A percentile compares a stretch with the other conserved stretches of the same genome.
Conservation (phyloP, 2,113 vertebrate species). For the Pongo abelii region DNA sequence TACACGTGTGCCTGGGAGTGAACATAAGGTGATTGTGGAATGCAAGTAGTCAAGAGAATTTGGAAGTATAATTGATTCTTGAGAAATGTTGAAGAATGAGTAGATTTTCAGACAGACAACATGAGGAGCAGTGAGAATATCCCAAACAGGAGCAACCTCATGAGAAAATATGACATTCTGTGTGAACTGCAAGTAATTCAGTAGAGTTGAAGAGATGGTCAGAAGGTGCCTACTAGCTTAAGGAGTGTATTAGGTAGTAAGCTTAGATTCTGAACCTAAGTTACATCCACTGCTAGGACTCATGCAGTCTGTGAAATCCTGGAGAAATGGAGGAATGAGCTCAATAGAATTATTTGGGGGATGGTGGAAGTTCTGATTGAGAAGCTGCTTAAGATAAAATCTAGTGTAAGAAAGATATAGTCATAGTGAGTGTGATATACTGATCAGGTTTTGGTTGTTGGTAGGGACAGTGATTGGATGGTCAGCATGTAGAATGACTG, state of each 20-base stretch:
- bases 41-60: background rate
- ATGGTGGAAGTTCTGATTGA: background rate
- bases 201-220: background rate
- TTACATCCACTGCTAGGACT: background rate
- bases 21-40: background rate
- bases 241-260: background rate
- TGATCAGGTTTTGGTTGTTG: background rate
- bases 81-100: background rate
- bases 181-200: background rate
- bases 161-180: background rate
- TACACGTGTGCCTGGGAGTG: accelerated
- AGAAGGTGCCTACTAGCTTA: background rate
- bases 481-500: background rate
- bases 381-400: background rate
- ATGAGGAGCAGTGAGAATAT: background rate
- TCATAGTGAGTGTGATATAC: background rate
- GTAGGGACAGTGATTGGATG: background rate
- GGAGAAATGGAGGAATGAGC: background rate
- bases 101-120: background rate
- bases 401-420: background rate
- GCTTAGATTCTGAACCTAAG: background rate
- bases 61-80: background rate
- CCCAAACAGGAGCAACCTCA: background rate
- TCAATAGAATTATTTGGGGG: background rate
- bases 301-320: background rate